Percentiles rank a stretch among this genome's conserved stretches.
Evolutionary conservation across 2,113 vertebrate species (phyloP).

Genomic region (Python bivittatus): DNA sequence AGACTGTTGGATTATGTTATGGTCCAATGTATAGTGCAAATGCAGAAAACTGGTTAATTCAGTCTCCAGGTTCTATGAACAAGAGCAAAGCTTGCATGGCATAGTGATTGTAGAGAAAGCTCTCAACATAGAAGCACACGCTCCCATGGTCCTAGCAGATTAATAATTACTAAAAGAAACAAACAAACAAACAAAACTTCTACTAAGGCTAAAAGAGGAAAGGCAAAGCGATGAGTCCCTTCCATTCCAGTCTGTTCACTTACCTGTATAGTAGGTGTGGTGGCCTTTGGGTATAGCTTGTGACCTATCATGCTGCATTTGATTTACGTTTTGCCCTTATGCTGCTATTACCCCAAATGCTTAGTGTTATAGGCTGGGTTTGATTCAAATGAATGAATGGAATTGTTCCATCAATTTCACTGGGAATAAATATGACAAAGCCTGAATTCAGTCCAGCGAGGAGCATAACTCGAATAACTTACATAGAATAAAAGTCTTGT

Average conservation of each 20-base stretch:
- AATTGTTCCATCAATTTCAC: neutral
- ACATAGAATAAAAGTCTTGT: neutral
- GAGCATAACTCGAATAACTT: neutral
- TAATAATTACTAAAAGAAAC: neutral
- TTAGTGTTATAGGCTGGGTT: rapidly evolving
- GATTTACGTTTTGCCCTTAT: neutral
- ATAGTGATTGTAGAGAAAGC: neutral
- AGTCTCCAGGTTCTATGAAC: neutral
- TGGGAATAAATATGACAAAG: neutral
- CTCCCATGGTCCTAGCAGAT: neutral
- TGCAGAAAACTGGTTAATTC: neutral
- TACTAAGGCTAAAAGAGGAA: neutral
- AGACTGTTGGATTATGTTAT: neutral
- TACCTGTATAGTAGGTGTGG: neutral
- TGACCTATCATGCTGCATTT: neutral
- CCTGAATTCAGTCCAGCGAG: neutral
- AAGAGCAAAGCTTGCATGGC: neutral
- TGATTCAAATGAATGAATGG: neutral
- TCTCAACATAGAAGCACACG: neutral
- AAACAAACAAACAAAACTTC: neutral
- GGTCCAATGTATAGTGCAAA: neutral
- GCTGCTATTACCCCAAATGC: slow-evolving; percentile 8
- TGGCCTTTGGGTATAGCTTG: neutral
- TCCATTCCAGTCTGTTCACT: neutral
- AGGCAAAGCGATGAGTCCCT: neutral